These are phyloP conservation scores for Lasioglossum lativentre DNA, from an alignment of 2,888 invertebrate species.

Conservation along the genomic window DNA sequence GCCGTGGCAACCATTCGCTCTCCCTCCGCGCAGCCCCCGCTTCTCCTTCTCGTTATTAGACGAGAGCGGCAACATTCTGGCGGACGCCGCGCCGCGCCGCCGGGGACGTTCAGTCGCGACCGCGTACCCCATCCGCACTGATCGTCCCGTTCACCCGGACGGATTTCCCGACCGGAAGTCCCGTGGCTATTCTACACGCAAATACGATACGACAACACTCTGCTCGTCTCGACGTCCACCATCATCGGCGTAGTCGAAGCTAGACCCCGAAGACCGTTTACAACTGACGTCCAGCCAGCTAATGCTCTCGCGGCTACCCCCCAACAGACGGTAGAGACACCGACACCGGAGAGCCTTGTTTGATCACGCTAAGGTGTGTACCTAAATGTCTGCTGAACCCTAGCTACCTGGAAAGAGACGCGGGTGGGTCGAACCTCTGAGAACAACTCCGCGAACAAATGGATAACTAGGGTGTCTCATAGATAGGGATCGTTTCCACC, in stretches of 20 bases:
- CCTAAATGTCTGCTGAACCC: background rate
- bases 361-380: slow-evolving; percentile 28
- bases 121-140: slow-evolving; percentile 61
- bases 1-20: slow-evolving; percentile 55
- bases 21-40: slow-evolving; percentile 35
- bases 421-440: background rate
- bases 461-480: background rate
- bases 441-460: background rate
- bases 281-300: too few relatives aligned
- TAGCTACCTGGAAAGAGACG: background rate
- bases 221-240: background rate
- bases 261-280: too few relatives aligned
- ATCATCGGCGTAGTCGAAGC: background rate
- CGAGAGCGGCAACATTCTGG: slow-evolving; percentile 65
- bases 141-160: slow-evolving; percentile 26
- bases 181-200: background rate
- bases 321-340: background rate
- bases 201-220: background rate
- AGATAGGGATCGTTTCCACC: background rate
- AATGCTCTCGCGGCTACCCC: background rate
- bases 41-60: slow-evolving; percentile 53
- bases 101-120: slow-evolving; percentile 68
- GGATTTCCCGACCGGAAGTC: background rate
- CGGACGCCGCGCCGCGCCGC: slow-evolving; percentile 65
- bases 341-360: background rate